Evolutionary conservation across 1,140 invertebrate species (phyloP).

Genomic region (Penaeus vannamei): DNA sequence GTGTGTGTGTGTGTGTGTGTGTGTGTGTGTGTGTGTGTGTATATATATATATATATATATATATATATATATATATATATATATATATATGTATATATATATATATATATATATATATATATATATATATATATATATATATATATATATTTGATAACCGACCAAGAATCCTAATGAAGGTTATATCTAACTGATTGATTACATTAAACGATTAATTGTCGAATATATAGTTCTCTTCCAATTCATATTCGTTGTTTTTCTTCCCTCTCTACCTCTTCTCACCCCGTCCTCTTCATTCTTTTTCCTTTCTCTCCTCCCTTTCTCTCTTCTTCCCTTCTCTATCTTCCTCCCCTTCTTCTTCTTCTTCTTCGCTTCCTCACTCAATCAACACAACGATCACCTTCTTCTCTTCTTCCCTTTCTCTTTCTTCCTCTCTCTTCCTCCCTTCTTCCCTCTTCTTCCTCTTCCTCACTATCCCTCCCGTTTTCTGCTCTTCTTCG

Average conservation of each 20-base stretch:
- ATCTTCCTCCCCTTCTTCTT: not conserved
- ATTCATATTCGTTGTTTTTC: too few species aligned
- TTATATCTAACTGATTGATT: too few species aligned
- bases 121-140: too few species aligned
- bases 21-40: too few species aligned
- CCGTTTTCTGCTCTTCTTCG: not conserved
- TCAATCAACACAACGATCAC: not conserved
- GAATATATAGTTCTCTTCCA: too few species aligned
- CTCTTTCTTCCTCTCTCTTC: not conserved
- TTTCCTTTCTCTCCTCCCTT: not conserved
- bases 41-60: slow-evolving; percentile 48
- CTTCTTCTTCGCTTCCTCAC: not conserved
- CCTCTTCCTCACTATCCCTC: not conserved
- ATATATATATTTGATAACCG: too few species aligned
- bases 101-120: slow-evolving; percentile 47
- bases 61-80: slow-evolving; percentile 51
- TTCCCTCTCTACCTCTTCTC: too few species aligned
- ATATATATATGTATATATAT: slow-evolving; percentile 50
- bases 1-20: not conserved
- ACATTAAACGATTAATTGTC: too few species aligned
- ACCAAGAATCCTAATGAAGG: too few species aligned
- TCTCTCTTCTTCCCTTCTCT: not conserved
- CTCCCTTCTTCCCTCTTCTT: not conserved
- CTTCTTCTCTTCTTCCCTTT: slow-evolving; percentile 1
- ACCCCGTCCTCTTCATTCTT: too few species aligned